A percentile compares a stretch with the other conserved stretches of the same genome.
These are phyloP conservation scores for Cervus canadensis DNA, from an alignment of 2,113 vertebrate species.

Conservation along the genomic window DNA sequence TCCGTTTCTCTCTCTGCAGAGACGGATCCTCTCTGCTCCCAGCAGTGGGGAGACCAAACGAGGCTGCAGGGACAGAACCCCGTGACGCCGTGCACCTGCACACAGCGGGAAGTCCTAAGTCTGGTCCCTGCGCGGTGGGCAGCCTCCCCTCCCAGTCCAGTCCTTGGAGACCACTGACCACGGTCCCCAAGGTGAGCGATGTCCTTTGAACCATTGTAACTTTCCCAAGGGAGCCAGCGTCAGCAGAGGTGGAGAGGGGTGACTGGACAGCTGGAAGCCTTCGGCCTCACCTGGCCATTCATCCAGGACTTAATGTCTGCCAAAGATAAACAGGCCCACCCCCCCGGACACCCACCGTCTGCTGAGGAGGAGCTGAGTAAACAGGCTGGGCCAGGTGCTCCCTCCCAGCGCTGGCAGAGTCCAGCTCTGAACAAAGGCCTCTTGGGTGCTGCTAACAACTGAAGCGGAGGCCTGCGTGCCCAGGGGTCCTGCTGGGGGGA, in stretches of 20 bases:
- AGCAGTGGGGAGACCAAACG: background rate
- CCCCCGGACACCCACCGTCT: background rate
- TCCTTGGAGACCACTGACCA: background rate
- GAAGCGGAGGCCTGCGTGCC: background rate
- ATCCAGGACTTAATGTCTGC: background rate
- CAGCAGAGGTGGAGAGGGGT: background rate
- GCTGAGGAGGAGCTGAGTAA: background rate
- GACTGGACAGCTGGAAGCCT: background rate
- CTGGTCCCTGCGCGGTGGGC: accelerated
- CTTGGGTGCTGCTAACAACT: background rate
- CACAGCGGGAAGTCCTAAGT: background rate
- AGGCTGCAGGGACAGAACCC: background rate
- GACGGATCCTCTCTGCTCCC: background rate
- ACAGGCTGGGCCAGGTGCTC: background rate
- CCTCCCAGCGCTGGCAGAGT: background rate
- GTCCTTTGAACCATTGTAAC: background rate
- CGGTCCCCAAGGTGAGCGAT: accelerated
- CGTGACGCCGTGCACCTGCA: no score
- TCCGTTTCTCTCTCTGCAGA: background rate
- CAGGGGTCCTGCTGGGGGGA: background rate
- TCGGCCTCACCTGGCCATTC: background rate
- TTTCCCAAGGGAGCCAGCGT: background rate
- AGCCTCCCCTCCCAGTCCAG: background rate
- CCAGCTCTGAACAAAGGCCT: background rate
- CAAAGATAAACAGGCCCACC: background rate